Conservation (phyloP, 2,888 invertebrate species). For the Catotricha subobsoleta region DNA sequence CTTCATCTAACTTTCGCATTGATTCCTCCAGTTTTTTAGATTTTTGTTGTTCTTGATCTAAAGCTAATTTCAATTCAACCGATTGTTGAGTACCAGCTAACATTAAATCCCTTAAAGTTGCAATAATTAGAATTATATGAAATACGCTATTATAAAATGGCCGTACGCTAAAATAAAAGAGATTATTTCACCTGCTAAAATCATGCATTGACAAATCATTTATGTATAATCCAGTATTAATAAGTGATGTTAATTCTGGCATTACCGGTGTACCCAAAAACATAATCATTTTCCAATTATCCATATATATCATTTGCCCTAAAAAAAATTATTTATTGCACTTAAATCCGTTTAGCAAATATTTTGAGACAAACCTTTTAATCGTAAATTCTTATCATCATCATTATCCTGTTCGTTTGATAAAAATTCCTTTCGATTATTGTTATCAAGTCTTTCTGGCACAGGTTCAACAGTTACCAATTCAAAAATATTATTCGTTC, state of each 20-base stretch:
- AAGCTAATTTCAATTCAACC: constrained; percentile 82
- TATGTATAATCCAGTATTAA: constrained; percentile 85
- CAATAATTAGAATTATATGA: too few species aligned
- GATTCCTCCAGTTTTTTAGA: constrained; percentile 91
- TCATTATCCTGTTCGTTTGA: constrained; percentile 47
- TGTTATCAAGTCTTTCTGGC: constrained; percentile 43
- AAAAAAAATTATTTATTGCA: not conserved
- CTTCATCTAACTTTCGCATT: constrained; percentile 87
- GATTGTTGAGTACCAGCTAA: constrained; percentile 94
- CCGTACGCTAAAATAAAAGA: too few species aligned
- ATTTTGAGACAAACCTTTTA: constrained; percentile 47
- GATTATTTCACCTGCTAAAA: constrained; percentile 77
- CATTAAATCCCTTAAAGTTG: constrained; percentile 89
- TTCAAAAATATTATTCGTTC: constrained; percentile 95
- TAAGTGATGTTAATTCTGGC: constrained; percentile 83
- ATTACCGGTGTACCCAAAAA: constrained; percentile 92
- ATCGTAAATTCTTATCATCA: constrained; percentile 55
- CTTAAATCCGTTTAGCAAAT: not conserved
- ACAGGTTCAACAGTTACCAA: constrained; percentile 75
- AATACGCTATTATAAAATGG: too few species aligned
- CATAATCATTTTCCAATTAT: constrained; percentile 95
- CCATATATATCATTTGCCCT: constrained; percentile 99
- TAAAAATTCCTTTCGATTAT: constrained; percentile 33
- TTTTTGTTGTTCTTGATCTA: constrained; percentile 94
- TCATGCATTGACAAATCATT: constrained; percentile 99